Base-by-base conservation (phyloP, 92 coral and sea anemone genomes). In the Isaurus tuberculatus region DNA sequence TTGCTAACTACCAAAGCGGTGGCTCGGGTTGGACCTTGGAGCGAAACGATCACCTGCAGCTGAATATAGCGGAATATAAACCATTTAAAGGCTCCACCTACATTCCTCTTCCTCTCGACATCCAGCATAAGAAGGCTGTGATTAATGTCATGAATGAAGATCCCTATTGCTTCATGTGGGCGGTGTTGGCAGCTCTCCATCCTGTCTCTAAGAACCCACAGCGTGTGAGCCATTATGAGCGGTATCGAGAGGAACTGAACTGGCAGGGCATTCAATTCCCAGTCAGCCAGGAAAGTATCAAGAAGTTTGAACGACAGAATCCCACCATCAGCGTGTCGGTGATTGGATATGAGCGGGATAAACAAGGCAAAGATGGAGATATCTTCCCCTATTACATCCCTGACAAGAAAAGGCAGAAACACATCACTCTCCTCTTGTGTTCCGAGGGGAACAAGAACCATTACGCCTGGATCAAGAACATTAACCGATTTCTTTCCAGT, bases 11-110 rank as follows among this genome's bases (percentile, higher is more conserved):
- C 27, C 90, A 89, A 66, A 86, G 70, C 66, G 92, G 86, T 69
- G 92, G 92, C 7, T 85, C 87, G 46, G 92, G 90, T 79, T 89
- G 90, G 92, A 29, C 42, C 14, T 61, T 89, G n/a, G 65, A 46
- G 27, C 81, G 85, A 79, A 73, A 85, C 53, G 89, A 75, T 51
- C 91, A 88, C 51, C 86, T 88, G 3, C 81, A 88, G 28, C 72
- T 88, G 44, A 61, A 48, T 37, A 68, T 85, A 32, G 91, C 91
- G 20, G 73, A 75, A 55, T 88, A 88, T 66, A 77, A 79, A 19
- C 89, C 86, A 55, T 33, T 88, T 26, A 88, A 88, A 88, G 91
- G 91, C 8, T 84, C 86, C 82, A 77, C 86, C 34, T 83, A 83
- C 28, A 40, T 75, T 55, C 84, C 91, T 16, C 91, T 88, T 5